Conservation (phyloP, 2,888 invertebrate species). For the Cyrtodaria siliqua region DNA sequence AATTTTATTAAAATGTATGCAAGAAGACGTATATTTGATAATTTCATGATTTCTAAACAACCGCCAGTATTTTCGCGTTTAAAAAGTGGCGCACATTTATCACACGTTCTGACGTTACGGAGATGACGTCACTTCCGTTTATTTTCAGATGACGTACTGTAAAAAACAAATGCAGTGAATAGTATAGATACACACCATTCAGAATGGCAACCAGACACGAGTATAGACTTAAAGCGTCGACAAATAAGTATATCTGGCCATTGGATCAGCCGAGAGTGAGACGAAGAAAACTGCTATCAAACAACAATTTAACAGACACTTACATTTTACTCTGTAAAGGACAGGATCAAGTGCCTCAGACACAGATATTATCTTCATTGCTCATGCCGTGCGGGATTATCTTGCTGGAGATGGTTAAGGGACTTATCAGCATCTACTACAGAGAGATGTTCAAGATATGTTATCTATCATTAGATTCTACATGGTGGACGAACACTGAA, state of each 20-base stretch:
- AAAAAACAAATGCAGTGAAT: no score
- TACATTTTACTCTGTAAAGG: constrained; percentile 65
- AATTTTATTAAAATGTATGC: no score
- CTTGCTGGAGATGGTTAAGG: constrained; percentile 57
- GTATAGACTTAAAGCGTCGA: constrained; percentile 30
- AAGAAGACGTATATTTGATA: no score
- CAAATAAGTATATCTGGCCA: constrained; percentile 62
- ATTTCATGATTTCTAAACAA: no score
- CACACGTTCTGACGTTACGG: constrained; percentile 3
- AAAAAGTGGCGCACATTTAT: not conserved
- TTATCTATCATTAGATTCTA: constrained; percentile 63
- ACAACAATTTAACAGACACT: constrained; percentile 60
- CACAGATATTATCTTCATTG: constrained; percentile 52
- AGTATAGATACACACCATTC: not conserved
- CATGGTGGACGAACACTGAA: constrained; percentile 85
- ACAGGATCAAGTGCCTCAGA: constrained; percentile 54
- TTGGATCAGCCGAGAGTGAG: constrained; percentile 44
- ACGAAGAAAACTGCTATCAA: constrained; percentile 48
- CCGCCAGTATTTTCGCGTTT: no score
- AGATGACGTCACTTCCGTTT: not conserved
- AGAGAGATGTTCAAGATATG: constrained; percentile 55
- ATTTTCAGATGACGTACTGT: no score
- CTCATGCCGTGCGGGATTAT: constrained; percentile 59
- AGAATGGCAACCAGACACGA: constrained; percentile 24
- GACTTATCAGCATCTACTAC: constrained; percentile 63